A percentile compares a stretch with the other conserved stretches of the same genome.
phyloP scores from a whole-genome alignment of 2,888 invertebrate species.

The Cephalotes varians region DNA sequence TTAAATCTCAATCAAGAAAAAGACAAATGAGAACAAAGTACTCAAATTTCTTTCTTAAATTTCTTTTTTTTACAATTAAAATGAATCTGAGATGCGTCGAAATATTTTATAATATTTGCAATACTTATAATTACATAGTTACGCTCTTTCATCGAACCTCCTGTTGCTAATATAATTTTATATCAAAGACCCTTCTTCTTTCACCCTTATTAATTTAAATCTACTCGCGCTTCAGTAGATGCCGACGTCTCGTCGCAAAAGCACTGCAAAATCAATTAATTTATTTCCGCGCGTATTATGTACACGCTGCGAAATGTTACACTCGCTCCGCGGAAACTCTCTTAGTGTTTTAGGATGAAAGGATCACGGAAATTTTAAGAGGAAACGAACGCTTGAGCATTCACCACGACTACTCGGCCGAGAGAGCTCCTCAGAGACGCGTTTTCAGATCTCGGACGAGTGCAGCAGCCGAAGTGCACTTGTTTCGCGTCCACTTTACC shows the following conservation, averaged over 20 bases:
- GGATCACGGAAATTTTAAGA: constrained; percentile 36
- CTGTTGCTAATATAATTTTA: neutral
- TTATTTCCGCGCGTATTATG: neutral
- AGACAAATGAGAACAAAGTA: neutral
- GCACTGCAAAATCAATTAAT: constrained; percentile 4
- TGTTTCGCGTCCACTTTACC: constrained; percentile 18
- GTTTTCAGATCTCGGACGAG: constrained; percentile 46
- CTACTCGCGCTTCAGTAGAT: neutral
- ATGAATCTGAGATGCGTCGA: neutral
- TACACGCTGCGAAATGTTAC: constrained; percentile 15
- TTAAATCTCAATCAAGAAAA: neutral
- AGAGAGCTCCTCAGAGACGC: constrained; percentile 55
- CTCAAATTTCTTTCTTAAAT: neutral
- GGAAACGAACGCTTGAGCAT: constrained; percentile 26
- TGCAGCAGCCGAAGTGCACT: constrained; percentile 37
- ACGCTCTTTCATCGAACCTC: neutral
- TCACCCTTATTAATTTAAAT: neutral
- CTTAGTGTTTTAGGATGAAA: constrained; percentile 27
- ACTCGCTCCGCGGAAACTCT: neutral
- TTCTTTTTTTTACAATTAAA: neutral
- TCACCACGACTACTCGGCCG: constrained; percentile 33
- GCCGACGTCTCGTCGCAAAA: neutral
- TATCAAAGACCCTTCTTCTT: neutral
- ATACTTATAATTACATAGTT: neutral
- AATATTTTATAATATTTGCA: neutral